Evolutionary conservation across 2,888 invertebrate genomes (phyloP), one percentile per base, ranked within the genome.

Genomic region (Phyllotreta striolata): DNA sequence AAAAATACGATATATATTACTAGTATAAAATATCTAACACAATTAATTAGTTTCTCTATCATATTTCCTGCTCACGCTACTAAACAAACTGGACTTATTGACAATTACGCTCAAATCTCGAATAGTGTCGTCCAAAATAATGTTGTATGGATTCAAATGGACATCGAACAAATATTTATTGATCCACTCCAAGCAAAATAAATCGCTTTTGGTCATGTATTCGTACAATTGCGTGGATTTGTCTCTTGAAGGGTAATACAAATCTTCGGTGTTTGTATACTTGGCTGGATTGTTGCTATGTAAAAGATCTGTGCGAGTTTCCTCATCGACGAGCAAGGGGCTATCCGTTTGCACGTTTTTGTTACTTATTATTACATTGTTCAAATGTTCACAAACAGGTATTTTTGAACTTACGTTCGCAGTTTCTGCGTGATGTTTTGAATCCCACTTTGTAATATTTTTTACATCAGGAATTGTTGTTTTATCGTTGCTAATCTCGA

Each of bases 151-250:
- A 67, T 76, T 74, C 7, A 77, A 63, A 38, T 72, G 70, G 40
- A 76, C 71, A 8, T 70, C 67, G 64, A 77, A 78, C 43, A 78
- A 69, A 64, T 78, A 71, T 24, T 72, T 76, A 56, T 77, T 70
- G 35, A 78, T 73, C 78, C 77, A 77, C 34, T 78, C 74, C 60
- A 77, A 64, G 55, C 76, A 76, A 40, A 74, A 74, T 39, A 78
- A 66, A 59, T 77, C 77, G 39, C 74, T 73, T 46, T 68, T 64
- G 6, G 77, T 76, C 37, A 77, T 69, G 46, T 77, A 72, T 51
- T 78, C 76, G 39, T 43, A 43, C 37, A 54, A 38, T 43, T 52
- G 60, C 3, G 37, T 54, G 1, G 44, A 34, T 51, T 47, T 41
- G 39, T 43, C 37, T 9, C 7, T n/a, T 1, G 38, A 41, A 7